phyloP scores from a whole-genome alignment of 2,797 vertebrate genomes.

The Enteromius anoplus region DNA sequence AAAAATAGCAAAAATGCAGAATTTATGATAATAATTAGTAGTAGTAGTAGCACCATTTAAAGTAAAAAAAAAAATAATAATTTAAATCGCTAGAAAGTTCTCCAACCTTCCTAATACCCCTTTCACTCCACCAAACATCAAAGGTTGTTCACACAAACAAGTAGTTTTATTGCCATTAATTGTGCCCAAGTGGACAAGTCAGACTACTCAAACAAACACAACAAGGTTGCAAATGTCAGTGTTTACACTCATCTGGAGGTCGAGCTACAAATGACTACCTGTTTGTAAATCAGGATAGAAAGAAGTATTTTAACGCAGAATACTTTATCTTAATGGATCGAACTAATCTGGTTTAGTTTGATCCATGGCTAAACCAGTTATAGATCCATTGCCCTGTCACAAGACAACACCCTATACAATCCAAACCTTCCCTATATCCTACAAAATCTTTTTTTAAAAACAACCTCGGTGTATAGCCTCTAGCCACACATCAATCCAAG shows the following conservation, averaged over 20 bases:
- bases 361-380: not conserved
- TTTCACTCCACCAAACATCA: not conserved
- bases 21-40: not conserved
- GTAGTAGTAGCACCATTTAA: not conserved
- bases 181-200: not conserved
- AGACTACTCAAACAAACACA: slow-evolving; percentile 7
- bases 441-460: not conserved
- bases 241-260: not conserved
- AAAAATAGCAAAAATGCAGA: not conserved
- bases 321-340: not conserved
- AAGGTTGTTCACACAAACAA: not conserved
- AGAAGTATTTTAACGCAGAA: not conserved
- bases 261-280: not conserved
- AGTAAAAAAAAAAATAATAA: not conserved
- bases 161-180: not conserved
- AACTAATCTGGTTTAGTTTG: not conserved
- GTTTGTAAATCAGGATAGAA: not conserved
- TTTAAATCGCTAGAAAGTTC: not conserved
- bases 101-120: not conserved
- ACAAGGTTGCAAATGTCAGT: not conserved
- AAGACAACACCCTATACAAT: slow-evolving; percentile 17
- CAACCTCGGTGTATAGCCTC: not conserved
- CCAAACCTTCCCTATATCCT: not conserved
- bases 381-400: not conserved
- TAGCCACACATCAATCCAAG: slow-evolving; percentile 33